phyloP scores from a whole-genome alignment of 2,888 invertebrate genomes.

The Eilema sororculum region DNA sequence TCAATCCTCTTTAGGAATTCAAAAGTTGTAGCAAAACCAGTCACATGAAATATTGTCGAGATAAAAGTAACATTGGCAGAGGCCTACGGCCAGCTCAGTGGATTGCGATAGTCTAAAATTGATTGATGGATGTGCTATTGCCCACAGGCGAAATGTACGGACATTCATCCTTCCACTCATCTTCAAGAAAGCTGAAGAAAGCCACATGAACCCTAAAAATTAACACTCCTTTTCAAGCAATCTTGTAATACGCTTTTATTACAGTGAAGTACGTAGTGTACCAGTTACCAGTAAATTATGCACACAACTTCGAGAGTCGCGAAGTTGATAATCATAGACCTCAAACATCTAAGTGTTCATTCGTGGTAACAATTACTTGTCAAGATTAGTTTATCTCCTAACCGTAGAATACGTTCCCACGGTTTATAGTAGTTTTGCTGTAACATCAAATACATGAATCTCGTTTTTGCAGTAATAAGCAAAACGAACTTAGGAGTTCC shows the following conservation, averaged over 20 bases:
- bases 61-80: too few relatives aligned
- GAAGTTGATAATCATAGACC: slow-evolving; percentile 2
- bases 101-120: too few relatives aligned
- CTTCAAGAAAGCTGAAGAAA: too few relatives aligned
- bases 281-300: not conserved
- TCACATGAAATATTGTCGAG: too few relatives aligned
- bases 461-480: not conserved
- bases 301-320: not conserved
- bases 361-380: slow-evolving; percentile 1
- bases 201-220: too few relatives aligned
- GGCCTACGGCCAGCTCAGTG: too few relatives aligned
- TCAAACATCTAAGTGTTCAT: not conserved
- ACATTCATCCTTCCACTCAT: too few relatives aligned
- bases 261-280: not conserved
- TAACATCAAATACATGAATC: not conserved
- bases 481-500: not conserved
- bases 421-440: not conserved
- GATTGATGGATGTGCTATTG: too few relatives aligned
- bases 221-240: too few relatives aligned
- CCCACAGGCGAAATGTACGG: too few relatives aligned
- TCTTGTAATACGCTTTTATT: not conserved
- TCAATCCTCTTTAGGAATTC: too few relatives aligned
- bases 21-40: too few relatives aligned
- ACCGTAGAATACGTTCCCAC: slow-evolving; percentile 4
- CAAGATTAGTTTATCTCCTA: slow-evolving; percentile 2